These are phyloP conservation scores for Yponomeuta plumbellus DNA, from an alignment of 2,888 invertebrate genomes.

Conservation along the genomic window DNA sequence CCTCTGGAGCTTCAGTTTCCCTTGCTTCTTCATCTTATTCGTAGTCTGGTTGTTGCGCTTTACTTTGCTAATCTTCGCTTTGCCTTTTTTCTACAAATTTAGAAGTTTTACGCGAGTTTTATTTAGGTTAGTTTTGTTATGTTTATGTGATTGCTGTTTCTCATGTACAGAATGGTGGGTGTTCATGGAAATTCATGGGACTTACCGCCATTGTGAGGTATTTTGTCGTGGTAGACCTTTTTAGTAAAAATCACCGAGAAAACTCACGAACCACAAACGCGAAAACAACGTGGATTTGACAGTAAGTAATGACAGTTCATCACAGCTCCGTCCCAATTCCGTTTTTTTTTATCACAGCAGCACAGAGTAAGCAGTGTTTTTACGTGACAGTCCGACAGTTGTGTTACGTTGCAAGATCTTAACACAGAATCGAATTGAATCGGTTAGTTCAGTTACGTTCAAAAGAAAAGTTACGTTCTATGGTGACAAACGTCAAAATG, in stretches of 20 bases:
- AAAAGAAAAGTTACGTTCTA: too few relatives aligned
- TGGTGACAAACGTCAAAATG: too few relatives aligned
- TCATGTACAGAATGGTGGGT: conserved; percentile 15
- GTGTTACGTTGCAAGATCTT: too few relatives aligned
- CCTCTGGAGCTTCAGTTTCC: conserved; percentile 67
- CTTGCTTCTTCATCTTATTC: conserved; percentile 74
- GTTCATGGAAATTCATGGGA: conserved; percentile 22
- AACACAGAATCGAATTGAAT: background rate
- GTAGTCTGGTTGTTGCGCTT: conserved; percentile 77
- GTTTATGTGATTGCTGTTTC: conserved; percentile 15
- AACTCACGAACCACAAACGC: background rate
- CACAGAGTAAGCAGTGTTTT: too few relatives aligned
- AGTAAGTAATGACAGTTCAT: too few relatives aligned
- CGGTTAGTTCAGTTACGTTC: too few relatives aligned
- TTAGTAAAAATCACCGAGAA: background rate
- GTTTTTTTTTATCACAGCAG: too few relatives aligned
- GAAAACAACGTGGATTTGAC: conserved; percentile 7
- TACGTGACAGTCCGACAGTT: too few relatives aligned
- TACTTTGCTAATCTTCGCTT: conserved; percentile 71
- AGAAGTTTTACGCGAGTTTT: background rate
- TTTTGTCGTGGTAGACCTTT: background rate
- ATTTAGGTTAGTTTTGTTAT: conserved; percentile 8
- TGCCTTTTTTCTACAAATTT: conserved; percentile 67
- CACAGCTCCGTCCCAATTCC: too few relatives aligned
- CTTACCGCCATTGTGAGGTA: conserved; percentile 54